Evolutionary conservation across 2,888 invertebrate genomes (phyloP), one percentile per base, ranked within the genome.

Genomic region (Masnerella sp.): DNA sequence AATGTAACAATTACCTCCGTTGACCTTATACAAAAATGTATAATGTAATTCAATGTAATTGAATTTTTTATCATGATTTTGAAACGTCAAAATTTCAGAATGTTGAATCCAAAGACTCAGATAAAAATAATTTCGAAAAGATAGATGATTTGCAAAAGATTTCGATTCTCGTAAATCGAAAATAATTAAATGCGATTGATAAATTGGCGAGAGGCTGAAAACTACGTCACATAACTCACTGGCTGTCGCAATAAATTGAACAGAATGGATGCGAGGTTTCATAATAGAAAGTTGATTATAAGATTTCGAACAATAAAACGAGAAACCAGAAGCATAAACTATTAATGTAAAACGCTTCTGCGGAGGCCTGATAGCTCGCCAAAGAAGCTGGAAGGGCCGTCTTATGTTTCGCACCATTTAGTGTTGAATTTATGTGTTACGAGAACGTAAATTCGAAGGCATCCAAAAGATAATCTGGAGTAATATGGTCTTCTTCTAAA

Each of bases 381-480:
- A 70, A 70, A 38, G 68, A 64, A 62, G 34, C 36, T 56, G 56
- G 25, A 71, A 58, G 52, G 58, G 43, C 45, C 54, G 54, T 62
- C 67, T 62, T 67, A 40, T 38, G 67, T 61, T 68, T 68, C 68
- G 64, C 68, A 47, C 64, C 62, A 74, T 74, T 74, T 74, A 64
- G 64, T 68, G 51, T 42, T 54, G 65, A 78, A 76, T 77, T 77
- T 78, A 78, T 73, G 75, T 74, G 62, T 74, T 59, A 75, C 68
- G 77, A 71, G 71, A 51, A 71, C 77, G 78, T 79, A 79, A 78
- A 79, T 80, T 79, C 68, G 70, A 67, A 64, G 59, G 74, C 75
- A 75, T 80, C 78, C 76, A 75, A 68, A 72, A 74, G 77, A 74
- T 80, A 80, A 79, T 80, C 80, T 77, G 74, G 76, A 80, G 75